These are phyloP conservation scores for Drymonia ruficornis DNA, from an alignment of 2,888 invertebrate genomes.

Conservation along the genomic window DNA sequence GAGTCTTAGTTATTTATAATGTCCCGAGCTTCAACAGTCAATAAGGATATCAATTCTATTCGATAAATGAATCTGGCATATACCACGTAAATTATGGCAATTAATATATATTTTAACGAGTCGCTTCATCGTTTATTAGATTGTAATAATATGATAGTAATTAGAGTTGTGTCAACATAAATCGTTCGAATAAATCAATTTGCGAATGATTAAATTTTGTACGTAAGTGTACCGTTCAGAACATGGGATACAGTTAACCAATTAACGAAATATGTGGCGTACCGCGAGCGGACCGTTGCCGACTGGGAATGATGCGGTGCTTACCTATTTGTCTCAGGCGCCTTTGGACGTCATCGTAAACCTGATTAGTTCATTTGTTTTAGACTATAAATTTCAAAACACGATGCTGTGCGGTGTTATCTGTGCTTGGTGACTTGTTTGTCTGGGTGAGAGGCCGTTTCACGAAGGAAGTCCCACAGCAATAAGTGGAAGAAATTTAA, in stretches of 20 bases:
- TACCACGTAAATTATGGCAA: constrained; percentile 37
- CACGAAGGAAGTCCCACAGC: too few relatives aligned
- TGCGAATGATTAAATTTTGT: constrained; percentile 53
- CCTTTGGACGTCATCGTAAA: constrained; percentile 20
- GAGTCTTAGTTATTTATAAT: constrained; percentile 36
- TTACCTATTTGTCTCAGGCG: constrained; percentile 33
- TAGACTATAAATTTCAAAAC: constrained; percentile 13
- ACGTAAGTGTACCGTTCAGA: constrained; percentile 48
- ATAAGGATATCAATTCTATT: constrained; percentile 38
- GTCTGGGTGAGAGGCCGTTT: too few relatives aligned
- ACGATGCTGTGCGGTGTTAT: background rate
- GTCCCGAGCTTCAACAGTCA: constrained; percentile 26
- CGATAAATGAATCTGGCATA: constrained; percentile 33
- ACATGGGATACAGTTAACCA: constrained; percentile 60
- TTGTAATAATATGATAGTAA: constrained; percentile 37
- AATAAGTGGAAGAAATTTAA: too few relatives aligned
- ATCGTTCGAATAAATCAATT: constrained; percentile 53
- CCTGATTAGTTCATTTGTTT: constrained; percentile 30
- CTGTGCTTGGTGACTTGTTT: too few relatives aligned
- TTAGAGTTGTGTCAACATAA: constrained; percentile 50
- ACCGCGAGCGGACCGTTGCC: constrained; percentile 47
- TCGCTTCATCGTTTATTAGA: constrained; percentile 33
- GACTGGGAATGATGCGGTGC: constrained; percentile 35
- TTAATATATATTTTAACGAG: constrained; percentile 30
- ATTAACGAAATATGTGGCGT: constrained; percentile 60